These are phyloP conservation scores for Recurvirostra avosetta DNA, from an alignment of 2,113 vertebrate genomes.

Conservation along the genomic window DNA sequence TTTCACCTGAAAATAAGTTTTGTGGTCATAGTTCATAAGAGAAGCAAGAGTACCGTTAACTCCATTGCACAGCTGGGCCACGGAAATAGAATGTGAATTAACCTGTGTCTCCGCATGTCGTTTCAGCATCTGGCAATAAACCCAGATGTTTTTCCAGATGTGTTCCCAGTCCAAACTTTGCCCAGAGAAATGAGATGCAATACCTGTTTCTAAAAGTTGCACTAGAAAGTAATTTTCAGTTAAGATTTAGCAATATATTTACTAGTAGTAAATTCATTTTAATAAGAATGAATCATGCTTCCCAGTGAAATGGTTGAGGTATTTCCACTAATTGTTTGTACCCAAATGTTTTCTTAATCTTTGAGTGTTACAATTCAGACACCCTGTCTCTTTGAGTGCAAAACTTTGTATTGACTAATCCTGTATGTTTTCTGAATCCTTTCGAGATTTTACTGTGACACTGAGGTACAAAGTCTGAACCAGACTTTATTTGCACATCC, in stretches of 20 bases:
- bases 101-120: background rate
- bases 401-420: background rate
- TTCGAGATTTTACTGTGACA: background rate
- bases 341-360: background rate
- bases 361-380: background rate
- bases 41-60: background rate
- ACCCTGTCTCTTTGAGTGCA: background rate
- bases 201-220: background rate
- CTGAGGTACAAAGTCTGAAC: background rate
- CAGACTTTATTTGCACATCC: background rate
- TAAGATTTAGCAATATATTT: background rate
- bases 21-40: background rate
- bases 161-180: background rate
- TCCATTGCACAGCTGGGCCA: background rate
- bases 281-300: background rate
- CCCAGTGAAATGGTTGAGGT: background rate
- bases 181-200: background rate
- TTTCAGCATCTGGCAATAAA: background rate
- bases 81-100: background rate
- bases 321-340: conserved; percentile 21
- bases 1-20: background rate
- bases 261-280: background rate
- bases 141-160: background rate
- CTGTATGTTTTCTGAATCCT: background rate
- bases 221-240: background rate